phyloP scores from a whole-genome alignment of 2,888 invertebrate species.

The Temnothorax unifasciatus region DNA sequence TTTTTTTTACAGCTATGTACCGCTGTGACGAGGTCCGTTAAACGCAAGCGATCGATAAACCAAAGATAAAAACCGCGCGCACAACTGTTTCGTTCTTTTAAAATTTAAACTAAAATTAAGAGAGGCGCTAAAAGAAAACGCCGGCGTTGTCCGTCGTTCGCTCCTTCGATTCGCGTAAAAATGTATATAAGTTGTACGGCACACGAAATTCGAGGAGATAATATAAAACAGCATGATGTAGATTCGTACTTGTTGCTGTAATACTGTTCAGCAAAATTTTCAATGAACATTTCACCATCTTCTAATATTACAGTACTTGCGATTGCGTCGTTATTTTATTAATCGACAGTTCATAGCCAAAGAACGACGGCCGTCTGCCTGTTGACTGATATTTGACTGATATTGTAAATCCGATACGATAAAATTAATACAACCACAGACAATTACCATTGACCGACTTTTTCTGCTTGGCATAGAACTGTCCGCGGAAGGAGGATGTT shows the following conservation, averaged over 20 bases:
- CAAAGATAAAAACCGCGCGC: conserved; percentile 5
- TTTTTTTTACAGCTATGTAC: conserved; percentile 57
- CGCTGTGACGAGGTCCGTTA: conserved; percentile 26
- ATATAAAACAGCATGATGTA: background rate
- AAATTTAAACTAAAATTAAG: conserved; percentile 31
- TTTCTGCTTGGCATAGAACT: conserved; percentile 24
- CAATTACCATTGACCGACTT: background rate
- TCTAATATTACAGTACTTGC: conserved; percentile 23
- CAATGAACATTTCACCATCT: background rate
- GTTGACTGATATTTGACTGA: background rate
- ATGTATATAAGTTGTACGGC: background rate
- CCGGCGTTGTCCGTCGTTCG: background rate
- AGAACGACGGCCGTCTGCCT: background rate
- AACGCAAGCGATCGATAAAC: conserved; percentile 12
- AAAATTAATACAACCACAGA: conserved; percentile 20
- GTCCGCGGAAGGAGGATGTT: conserved; percentile 42
- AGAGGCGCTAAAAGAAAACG: background rate
- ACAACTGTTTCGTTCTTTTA: conserved; percentile 9
- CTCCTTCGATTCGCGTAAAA: conserved; percentile 8
- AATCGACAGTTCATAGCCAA: conserved; percentile 9
- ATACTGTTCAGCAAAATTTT: conserved; percentile 28
- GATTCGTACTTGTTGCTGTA: conserved; percentile 7
- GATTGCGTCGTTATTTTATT: conserved; percentile 4
- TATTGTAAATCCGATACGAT: background rate
- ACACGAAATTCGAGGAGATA: conserved; percentile 12